Evolutionary conservation across 1,140 invertebrate species (phyloP), one percentile per base, ranked within the genome.

Genomic region (Mactra quadrangularis): DNA sequence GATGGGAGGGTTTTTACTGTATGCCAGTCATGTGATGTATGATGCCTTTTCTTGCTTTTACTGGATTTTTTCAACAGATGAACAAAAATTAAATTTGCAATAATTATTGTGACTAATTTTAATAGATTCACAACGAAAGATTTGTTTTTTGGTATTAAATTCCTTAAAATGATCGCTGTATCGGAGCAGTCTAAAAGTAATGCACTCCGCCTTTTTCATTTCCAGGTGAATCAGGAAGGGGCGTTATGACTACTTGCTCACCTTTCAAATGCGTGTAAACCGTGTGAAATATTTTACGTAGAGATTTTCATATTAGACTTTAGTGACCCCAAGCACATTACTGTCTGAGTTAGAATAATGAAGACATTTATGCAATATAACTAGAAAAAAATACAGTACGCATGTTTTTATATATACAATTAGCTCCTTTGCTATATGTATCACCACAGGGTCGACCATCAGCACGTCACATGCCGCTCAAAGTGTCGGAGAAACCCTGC

Each of bases 401-500:
- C 64, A 68, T 68, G 64, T 53, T 68, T 38, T 72, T 72, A 57
- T 72, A 72, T 72, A 72, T 33, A 72, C 52, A 57, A 33, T 70
- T 60, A 70, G 77, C 77, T 70, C 77, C n/a, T 81, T 70, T 81
- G 55, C 60, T 33, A 81, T 60, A 70, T 78, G 68, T 81, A 81
- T 74, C 57, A 66, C 22, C 79, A 75, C 79, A 82, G 79, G 79
- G 79, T 19, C 53, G 33, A 38, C 45, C 38, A 22, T 60, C 27
- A 19, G 25, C 19, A 29, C 66, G 47, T 33, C 31, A 27, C 52
- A 60, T 53, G 35, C 47, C 60, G 35, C 53, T 47, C 25, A 25
- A 50, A 70, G 71, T 60, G 17, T 35, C 50, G 27, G 66, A 64
- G 38, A 95, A 96, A 50, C 94, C 97, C 74, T 96, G 96, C 90